These are phyloP conservation scores for Eclectus roratus DNA, from an alignment of 2,113 vertebrate genomes.

Conservation along the genomic window DNA sequence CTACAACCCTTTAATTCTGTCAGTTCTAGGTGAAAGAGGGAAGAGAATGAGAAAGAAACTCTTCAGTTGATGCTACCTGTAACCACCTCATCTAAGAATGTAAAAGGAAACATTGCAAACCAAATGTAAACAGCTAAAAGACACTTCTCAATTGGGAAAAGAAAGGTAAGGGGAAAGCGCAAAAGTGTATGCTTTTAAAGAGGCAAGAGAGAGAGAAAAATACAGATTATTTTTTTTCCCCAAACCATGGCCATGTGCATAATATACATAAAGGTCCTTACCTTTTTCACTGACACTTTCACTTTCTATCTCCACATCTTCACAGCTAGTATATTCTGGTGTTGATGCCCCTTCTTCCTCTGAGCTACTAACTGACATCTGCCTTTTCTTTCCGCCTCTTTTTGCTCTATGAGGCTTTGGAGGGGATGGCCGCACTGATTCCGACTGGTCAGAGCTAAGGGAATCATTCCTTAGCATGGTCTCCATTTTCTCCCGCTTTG, in stretches of 20 bases:
- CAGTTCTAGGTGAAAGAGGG: neutral
- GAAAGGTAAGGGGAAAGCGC: neutral
- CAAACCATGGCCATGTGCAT: slow-evolving; percentile 48
- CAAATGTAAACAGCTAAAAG: neutral
- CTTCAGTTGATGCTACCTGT: neutral
- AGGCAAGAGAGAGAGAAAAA: slow-evolving; percentile 30
- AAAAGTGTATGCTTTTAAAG: neutral
- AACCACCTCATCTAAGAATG: slow-evolving; percentile 10
- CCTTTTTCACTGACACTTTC: slow-evolving; percentile 97
- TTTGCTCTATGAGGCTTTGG: slow-evolving; percentile 91
- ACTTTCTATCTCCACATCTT: slow-evolving; percentile 98
- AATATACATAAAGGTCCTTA: slow-evolving; percentile 73
- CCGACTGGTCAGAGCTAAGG: slow-evolving; percentile 96
- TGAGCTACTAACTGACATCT: slow-evolving; percentile 99
- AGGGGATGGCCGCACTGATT: slow-evolving; percentile 92
- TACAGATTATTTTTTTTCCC: neutral
- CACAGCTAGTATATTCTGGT: slow-evolving; percentile 98
- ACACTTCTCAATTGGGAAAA: neutral
- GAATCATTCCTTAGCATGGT: slow-evolving; percentile 95
- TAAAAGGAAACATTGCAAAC: slow-evolving; percentile 26
- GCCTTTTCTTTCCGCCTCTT: slow-evolving; percentile 90
- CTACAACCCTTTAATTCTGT: neutral
- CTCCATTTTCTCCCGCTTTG: slow-evolving; percentile 90
- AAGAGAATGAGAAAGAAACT: neutral
- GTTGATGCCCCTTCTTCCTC: slow-evolving; percentile 98